These are phyloP conservation scores for Ophion slaviceki DNA, from an alignment of 2,888 invertebrate genomes.

Conservation along the genomic window DNA sequence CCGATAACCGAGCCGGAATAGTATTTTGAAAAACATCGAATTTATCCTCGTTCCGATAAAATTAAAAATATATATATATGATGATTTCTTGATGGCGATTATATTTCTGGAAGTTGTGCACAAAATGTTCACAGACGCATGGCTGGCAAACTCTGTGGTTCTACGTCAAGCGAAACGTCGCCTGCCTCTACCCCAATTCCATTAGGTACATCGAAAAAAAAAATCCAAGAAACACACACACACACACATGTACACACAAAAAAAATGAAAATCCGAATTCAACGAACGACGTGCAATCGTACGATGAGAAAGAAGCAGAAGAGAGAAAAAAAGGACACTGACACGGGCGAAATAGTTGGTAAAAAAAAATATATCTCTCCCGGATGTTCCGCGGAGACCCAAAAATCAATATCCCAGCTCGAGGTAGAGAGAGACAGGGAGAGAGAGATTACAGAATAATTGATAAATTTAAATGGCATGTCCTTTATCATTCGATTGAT, in stretches of 20 bases:
- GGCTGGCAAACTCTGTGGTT: conserved; percentile 84
- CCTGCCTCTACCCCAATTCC: conserved; percentile 83
- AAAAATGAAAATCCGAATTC: conserved; percentile 55
- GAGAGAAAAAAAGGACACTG: conserved; percentile 38
- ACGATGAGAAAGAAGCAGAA: conserved; percentile 29
- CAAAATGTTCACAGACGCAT: conserved; percentile 84
- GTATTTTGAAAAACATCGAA: conserved; percentile 1
- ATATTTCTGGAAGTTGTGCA: conserved; percentile 78
- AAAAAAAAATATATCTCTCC: conserved; percentile 29
- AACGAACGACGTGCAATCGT: conserved; percentile 55
- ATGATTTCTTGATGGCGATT: conserved; percentile 51
- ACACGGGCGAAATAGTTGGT: conserved; percentile 43
- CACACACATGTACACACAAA: neutral
- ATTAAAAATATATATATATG: neutral
- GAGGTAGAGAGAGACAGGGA: neutral
- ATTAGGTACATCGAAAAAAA: conserved; percentile 81
- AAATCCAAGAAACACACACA: conserved; percentile 33
- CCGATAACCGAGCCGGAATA: neutral
- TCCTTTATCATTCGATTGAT: neutral
- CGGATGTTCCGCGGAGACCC: neutral
- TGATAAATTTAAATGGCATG: neutral
- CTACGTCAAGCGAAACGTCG: conserved; percentile 83
- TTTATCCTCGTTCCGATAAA: conserved; percentile 2
- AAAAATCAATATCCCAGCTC: neutral
- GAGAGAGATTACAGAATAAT: neutral